Evolutionary conservation across 92 coral and sea anemone genomes (phyloP), one percentile per base, ranked within the genome.

Genomic region (Palythoa heliodiscus): DNA sequence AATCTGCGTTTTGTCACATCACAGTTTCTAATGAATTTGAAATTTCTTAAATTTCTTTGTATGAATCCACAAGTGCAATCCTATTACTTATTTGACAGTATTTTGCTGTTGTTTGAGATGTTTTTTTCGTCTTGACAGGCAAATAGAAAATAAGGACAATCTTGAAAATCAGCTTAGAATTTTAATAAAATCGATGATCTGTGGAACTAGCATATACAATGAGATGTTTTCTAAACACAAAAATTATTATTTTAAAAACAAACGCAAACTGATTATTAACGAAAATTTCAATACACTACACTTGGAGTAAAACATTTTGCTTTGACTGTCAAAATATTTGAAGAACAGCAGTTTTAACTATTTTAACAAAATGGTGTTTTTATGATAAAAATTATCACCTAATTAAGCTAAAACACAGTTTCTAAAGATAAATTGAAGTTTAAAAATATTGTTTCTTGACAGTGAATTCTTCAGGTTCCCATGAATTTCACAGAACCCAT

Each of bases 401-500:
- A 20, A 78, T 63, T 37, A 78, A 48, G 55, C 52, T 78, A 47
- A 79, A 63, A 63, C 0, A 14, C 52, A 40, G 83, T 22, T 52
- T 13, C 55, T 64, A 29, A 74, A 47, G 60, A 9, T 23, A 74
- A 35, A 69, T 15, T 35, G 61, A 63, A 64, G 61, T 79, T 79
- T 35, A 16, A 29, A 63, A 79, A 79, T 79, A 79, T n/a, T 79
- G 37, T 22, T 23, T 43, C n/a, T 20, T 79, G 10, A 20, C 19
- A 47, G 29, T 48, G 64, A 79, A 40, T 63, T 24, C 73, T 13
- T 13, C 10, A 63, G 35, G 54, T 43, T 78, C 23, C 37, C 57
- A 22, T 47, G 57, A 50, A 55, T 78, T 79, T 20, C 53, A 19
- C 23, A 39, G 71, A 79, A 79, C 20, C 84, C 84, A 79, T 63